phyloP scores from a whole-genome alignment of 2,888 invertebrate species.

The Harpalus rubripes region DNA sequence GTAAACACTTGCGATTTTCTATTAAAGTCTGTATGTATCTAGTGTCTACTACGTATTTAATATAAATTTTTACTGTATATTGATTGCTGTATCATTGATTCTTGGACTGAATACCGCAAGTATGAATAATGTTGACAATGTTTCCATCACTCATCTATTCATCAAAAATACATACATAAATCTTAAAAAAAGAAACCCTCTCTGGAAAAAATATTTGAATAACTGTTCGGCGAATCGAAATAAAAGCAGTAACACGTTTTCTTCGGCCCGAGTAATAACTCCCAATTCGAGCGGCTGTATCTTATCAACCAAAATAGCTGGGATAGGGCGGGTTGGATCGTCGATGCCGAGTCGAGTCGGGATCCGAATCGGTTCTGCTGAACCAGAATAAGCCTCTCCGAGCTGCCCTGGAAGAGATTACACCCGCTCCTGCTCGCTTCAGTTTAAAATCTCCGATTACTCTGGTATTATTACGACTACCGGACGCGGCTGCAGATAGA shows the following conservation, averaged over 20 bases:
- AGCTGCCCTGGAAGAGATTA: conserved; percentile 55
- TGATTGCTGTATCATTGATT: neutral
- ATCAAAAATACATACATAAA: neutral
- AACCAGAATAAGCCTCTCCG: conserved; percentile 64
- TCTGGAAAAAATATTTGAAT: neutral
- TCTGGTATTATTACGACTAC: conserved; percentile 60
- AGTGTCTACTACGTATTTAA: too few species aligned
- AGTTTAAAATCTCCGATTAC: conserved; percentile 65
- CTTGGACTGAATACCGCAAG: neutral
- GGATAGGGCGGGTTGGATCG: conserved; percentile 33
- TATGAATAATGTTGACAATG: too few species aligned
- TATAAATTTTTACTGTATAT: too few species aligned
- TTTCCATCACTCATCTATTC: neutral
- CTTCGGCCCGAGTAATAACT: conserved; percentile 2
- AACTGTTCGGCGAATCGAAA: conserved; percentile 3
- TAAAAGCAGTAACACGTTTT: conserved; percentile 26
- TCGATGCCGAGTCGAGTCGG: neutral
- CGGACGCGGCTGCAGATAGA: conserved; percentile 51
- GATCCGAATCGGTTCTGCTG: conserved; percentile 53
- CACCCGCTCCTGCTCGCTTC: conserved; percentile 54
- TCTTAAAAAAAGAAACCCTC: neutral
- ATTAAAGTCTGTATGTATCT: too few species aligned
- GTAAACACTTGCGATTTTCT: too few species aligned
- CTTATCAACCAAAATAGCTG: conserved; percentile 59
- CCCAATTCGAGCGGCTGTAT: conserved; percentile 21